Conservation (phyloP, 1,140 invertebrate species). For the Tetramorium alpestre region DNA sequence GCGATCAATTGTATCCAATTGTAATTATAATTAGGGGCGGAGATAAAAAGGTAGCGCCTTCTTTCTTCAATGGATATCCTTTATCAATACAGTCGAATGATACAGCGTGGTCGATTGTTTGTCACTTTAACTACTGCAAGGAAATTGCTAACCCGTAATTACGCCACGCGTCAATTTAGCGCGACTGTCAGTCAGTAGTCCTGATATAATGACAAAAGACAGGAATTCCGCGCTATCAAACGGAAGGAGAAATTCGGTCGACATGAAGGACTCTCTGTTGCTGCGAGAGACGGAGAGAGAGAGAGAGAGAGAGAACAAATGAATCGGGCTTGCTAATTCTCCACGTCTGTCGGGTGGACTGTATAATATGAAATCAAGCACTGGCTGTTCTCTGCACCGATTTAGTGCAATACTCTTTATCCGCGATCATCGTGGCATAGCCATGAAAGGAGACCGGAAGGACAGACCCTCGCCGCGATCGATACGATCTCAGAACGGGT, state of each 20-base stretch:
- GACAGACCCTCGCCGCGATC: slow-evolving; percentile 28
- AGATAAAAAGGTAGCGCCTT: background rate
- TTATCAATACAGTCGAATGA: slow-evolving; percentile 18
- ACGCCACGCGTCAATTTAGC: slow-evolving; percentile 41
- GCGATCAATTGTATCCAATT: background rate
- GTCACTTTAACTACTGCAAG: slow-evolving; percentile 27
- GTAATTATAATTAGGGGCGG: background rate
- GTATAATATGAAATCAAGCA: slow-evolving; percentile 39
- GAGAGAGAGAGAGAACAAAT: background rate
- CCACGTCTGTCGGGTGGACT: background rate
- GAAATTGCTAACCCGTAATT: slow-evolving; percentile 50
- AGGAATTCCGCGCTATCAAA: slow-evolving; percentile 45
- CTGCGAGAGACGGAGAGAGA: background rate
- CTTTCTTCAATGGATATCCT: background rate
- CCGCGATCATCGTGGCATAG: background rate
- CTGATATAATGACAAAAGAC: slow-evolving; percentile 46
- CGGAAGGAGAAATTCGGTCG: slow-evolving; percentile 40
- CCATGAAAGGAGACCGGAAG: slow-evolving; percentile 6
- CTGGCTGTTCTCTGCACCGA: background rate
- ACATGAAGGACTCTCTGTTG: slow-evolving; percentile 11
- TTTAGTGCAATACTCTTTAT: slow-evolving; percentile 43
- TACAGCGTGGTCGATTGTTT: slow-evolving; percentile 21
- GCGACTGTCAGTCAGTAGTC: slow-evolving; percentile 24
- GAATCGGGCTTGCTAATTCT: slow-evolving; percentile 19
- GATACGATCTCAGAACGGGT: slow-evolving; percentile 51